phyloP scores from a whole-genome alignment of 2,113 vertebrate genomes.

The Butastur rufipennis region DNA sequence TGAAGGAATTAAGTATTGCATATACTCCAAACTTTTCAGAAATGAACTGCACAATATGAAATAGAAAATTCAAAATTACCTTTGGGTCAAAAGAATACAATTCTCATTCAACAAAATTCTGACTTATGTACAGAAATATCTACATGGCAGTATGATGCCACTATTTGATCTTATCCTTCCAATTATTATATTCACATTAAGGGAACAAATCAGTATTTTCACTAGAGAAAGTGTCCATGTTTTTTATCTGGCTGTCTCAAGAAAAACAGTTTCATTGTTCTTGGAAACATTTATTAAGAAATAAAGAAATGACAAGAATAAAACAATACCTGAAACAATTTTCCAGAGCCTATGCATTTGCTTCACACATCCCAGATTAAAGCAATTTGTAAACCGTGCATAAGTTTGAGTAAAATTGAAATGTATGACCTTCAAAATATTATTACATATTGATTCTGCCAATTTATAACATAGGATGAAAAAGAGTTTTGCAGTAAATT shows the following conservation, averaged over 20 bases:
- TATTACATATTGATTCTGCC: slow-evolving; percentile 16
- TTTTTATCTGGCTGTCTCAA: neutral
- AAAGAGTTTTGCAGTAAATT: slow-evolving; percentile 20
- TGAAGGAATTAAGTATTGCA: neutral
- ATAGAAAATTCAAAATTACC: neutral
- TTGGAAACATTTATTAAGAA: neutral
- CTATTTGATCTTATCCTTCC: neutral
- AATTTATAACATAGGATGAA: neutral
- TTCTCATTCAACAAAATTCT: neutral
- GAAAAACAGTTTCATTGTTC: neutral
- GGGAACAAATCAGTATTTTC: neutral
- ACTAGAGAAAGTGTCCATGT: neutral
- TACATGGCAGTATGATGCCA: neutral
- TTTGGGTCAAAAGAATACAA: neutral
- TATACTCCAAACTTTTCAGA: neutral
- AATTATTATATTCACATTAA: neutral
- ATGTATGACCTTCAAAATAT: slow-evolving; percentile 30
- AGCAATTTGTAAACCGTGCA: neutral
- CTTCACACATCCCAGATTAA: neutral
- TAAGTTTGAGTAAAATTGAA: neutral
- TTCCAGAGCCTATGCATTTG: neutral
- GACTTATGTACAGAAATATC: neutral
- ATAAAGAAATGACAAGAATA: neutral
- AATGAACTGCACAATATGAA: neutral
- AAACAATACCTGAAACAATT: neutral